These are phyloP conservation scores for Arctia plantaginis DNA, from an alignment of 2,888 invertebrate genomes.

Conservation along the genomic window DNA sequence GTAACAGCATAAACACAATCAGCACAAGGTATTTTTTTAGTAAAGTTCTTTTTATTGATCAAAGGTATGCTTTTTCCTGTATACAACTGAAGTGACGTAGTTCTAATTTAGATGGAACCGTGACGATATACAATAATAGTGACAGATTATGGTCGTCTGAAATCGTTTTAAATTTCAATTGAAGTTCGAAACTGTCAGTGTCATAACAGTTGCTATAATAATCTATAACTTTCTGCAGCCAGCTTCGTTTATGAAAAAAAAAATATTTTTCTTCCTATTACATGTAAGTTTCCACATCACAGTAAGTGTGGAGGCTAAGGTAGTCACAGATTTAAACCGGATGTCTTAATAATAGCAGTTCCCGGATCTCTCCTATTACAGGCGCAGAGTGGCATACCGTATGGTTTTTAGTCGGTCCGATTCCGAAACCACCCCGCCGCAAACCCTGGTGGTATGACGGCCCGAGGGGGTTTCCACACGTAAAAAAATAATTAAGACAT, in stretches of 20 bases:
- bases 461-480: too few relatives aligned
- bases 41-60: background rate
- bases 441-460: too few relatives aligned
- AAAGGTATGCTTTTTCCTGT: background rate
- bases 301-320: too few relatives aligned
- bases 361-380: too few relatives aligned
- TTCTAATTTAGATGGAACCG: background rate
- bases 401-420: too few relatives aligned
- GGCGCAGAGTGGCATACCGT: too few relatives aligned
- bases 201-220: background rate
- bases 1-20: too few relatives aligned
- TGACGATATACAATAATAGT: background rate
- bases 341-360: too few relatives aligned
- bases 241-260: background rate
- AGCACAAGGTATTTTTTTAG: background rate
- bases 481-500: too few relatives aligned
- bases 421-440: too few relatives aligned
- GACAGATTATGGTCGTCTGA: background rate
- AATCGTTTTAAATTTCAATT: background rate
- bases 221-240: background rate
- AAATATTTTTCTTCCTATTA: background rate
- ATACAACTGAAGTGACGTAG: background rate
- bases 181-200: background rate
- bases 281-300: too few relatives aligned
- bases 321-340: too few relatives aligned